A percentile compares a stretch with the other conserved stretches of the same genome.
phyloP scores from a whole-genome alignment of 2,113 vertebrate genomes.

The Progne subis region DNA sequence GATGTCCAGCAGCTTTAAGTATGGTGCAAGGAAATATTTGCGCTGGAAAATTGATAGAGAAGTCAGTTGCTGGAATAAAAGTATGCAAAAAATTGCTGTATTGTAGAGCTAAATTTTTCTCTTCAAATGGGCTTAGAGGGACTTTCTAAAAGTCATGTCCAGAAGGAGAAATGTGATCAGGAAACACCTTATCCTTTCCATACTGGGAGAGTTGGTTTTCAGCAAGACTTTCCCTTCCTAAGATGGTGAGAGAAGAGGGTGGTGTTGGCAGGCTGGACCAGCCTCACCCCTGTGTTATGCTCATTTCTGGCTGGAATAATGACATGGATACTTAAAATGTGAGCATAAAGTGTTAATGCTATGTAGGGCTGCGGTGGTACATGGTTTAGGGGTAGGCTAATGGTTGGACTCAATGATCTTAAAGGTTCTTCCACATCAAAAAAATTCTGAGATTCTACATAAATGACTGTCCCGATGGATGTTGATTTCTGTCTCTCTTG shows the following conservation, averaged over 20 bases:
- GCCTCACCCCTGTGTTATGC: background rate
- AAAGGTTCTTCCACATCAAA: background rate
- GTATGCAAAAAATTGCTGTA: background rate
- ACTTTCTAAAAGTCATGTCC: background rate
- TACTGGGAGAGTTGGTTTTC: background rate
- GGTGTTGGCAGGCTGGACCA: background rate
- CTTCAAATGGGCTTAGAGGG: background rate
- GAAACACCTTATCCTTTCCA: background rate
- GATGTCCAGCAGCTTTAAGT: background rate
- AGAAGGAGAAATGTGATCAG: background rate
- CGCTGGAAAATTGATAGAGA: background rate
- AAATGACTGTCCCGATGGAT: background rate
- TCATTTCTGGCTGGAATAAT: background rate
- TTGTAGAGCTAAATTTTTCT: background rate
- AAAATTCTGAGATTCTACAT: background rate
- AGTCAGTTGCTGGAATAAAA: background rate
- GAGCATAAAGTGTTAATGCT: background rate
- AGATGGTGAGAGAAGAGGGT: background rate
- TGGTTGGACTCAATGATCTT: background rate
- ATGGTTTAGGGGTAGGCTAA: background rate
- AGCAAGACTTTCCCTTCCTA: background rate
- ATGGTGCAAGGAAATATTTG: background rate
- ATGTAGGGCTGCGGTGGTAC: background rate
- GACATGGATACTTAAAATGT: background rate
- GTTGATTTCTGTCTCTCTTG: background rate